phyloP scores from a whole-genome alignment of 2,888 invertebrate genomes.

The Athalia circularis region DNA sequence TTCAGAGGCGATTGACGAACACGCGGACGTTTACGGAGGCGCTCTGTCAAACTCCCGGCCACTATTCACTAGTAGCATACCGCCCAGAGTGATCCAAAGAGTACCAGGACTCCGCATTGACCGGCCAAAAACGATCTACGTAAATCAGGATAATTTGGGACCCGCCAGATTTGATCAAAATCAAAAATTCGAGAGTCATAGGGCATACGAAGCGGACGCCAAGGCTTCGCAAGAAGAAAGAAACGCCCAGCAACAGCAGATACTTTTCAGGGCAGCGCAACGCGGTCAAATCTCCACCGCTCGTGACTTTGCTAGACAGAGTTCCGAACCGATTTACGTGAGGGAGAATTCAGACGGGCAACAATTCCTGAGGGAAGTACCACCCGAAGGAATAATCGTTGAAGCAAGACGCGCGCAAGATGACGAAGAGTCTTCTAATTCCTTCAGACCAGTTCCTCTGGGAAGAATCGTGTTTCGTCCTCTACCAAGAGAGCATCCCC shows the following conservation, averaged over 20 bases:
- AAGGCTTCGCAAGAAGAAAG: conserved; percentile 61
- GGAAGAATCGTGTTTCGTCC: conserved; percentile 63
- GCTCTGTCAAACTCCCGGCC: conserved; percentile 81
- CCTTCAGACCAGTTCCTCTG: conserved; percentile 62
- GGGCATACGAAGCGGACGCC: conserved; percentile 63
- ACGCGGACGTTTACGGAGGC: conserved; percentile 82
- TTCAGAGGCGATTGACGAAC: conserved; percentile 79
- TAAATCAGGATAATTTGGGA: conserved; percentile 63
- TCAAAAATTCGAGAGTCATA: conserved; percentile 60
- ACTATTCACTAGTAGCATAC: conserved; percentile 79
- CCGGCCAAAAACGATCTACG: conserved; percentile 61
- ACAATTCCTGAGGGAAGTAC: conserved; percentile 63
- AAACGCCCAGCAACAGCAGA: conserved; percentile 62
- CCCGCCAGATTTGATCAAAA: conserved; percentile 62
- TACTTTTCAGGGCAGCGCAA: conserved; percentile 60
- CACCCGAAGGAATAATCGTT: conserved; percentile 62
- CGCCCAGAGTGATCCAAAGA: conserved; percentile 76
- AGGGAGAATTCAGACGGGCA: conserved; percentile 62
- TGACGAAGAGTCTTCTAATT: conserved; percentile 61
- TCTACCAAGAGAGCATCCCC: conserved; percentile 59
- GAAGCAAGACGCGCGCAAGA: conserved; percentile 52
- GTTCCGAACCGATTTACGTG: conserved; percentile 64
- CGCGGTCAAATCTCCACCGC: conserved; percentile 51
- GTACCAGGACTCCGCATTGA: conserved; percentile 61
- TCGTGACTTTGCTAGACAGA: conserved; percentile 64